Base-by-base conservation (phyloP, 2,797 vertebrate species). In the Leptatherina wallacei region DNA sequence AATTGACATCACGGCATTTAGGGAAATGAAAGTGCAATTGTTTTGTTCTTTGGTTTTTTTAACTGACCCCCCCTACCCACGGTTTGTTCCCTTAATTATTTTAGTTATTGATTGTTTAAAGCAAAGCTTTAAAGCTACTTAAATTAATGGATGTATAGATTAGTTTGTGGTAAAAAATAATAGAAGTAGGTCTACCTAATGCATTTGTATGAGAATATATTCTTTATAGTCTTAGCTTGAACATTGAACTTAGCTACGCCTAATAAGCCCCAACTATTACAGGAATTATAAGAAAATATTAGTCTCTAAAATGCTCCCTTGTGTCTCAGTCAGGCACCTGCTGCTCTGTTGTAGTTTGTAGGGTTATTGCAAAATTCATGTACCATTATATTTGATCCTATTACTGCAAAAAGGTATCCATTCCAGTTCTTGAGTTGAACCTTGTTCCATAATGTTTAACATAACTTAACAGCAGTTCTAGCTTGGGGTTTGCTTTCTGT, bases 231-330 rank as follows among this genome's bases (percentile, higher is more conserved):
- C 35, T 66, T 12, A 51, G 14, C 61, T 36, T 65, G 12, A 12
- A 67, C 67, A 71, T 67, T 12, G 10, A 6, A 24, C 49, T 57
- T 13, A 11, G 22, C 27, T 74, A 9, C 30, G 0, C 24, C 49
- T 63, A 77, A 81, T 80, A 74, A 80, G 68, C 52, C 57, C 8
- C 20, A 65, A 36, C 75, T 75, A 70, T 66, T 54, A 36, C 60
- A 38, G 60, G 61, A 65, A 77, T 87, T 84, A 85, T 36, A 61
- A 32, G 47, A 61, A 30, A 65, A 29, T 29, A 72, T 75, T 27
- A n/a, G 67, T 61, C 74, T 55, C 42, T 73, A 47, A 82, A 77
- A 24, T 14, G 52, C 33, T 67, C 49, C 47, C 3, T 0, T 2
- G 6, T 75, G 70, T 69, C 60, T 27, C 42, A 7, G n/a, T 69